phyloP scores from a whole-genome alignment of 2,888 invertebrate species.

The Xylophagus ater region DNA sequence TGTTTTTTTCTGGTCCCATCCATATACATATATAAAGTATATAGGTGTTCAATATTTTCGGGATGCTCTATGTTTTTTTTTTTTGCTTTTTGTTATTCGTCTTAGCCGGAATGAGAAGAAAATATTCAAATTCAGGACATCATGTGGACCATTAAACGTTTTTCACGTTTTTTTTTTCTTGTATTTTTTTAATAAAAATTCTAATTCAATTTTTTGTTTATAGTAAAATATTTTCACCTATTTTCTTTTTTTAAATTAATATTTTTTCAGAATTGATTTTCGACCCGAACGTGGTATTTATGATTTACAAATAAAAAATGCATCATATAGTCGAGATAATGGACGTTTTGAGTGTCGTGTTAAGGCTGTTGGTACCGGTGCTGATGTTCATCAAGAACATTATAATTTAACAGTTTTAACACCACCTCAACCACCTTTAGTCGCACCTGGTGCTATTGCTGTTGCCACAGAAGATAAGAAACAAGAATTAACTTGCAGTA shows the following conservation, averaged over 20 bases:
- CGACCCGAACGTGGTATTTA: slow-evolving; percentile 71
- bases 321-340: slow-evolving; percentile 83
- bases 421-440: slow-evolving; percentile 67
- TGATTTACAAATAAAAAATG: slow-evolving; percentile 79
- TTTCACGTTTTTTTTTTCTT: slow-evolving; percentile 7
- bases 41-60: too few relatives aligned
- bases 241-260: slow-evolving; percentile 14
- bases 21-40: too few relatives aligned
- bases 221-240: too few relatives aligned
- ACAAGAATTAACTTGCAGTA: slow-evolving; percentile 68
- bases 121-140: slow-evolving; percentile 1
- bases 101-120: too few relatives aligned
- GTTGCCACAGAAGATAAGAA: slow-evolving; percentile 72
- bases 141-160: slow-evolving; percentile 6
- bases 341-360: slow-evolving; percentile 85
- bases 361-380: slow-evolving; percentile 72
- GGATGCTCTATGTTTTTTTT: too few relatives aligned
- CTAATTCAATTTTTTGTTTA: slow-evolving; percentile 9
- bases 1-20: too few relatives aligned
- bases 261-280: slow-evolving; percentile 56
- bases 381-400: slow-evolving; percentile 71
- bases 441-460: slow-evolving; percentile 64
- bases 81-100: too few relatives aligned
- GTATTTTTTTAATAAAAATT: slow-evolving; percentile 9
- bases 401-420: slow-evolving; percentile 77